Conservation (phyloP, 92 coral and sea anemone genomes). For the Micromussa lordhowensis region DNA sequence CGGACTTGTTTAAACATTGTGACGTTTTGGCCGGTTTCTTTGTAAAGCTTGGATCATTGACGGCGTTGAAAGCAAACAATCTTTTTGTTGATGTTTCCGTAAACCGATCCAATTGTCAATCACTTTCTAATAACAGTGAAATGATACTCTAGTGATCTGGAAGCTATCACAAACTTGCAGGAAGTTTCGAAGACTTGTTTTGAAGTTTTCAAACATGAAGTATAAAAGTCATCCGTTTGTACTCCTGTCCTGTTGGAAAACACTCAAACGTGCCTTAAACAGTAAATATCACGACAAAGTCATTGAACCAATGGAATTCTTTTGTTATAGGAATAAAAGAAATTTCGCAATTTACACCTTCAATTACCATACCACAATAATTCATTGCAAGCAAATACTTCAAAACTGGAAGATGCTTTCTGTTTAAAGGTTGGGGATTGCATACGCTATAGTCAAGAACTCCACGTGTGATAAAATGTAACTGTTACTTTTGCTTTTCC, state of each 20-base stretch:
- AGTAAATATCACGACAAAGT: neutral
- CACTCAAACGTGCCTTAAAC: constrained; percentile 17
- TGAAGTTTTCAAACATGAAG: neutral
- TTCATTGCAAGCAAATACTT: constrained; percentile 20
- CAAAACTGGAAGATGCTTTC: constrained; percentile 6
- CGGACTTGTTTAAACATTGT: constrained; percentile 51
- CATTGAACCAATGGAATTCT: constrained; percentile 34
- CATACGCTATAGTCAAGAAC: neutral
- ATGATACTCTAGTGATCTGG: neutral
- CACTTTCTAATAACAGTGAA: constrained; percentile 1
- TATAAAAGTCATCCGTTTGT: neutral
- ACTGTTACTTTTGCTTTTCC: neutral
- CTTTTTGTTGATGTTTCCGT: constrained; percentile 20
- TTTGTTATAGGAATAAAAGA: constrained; percentile 25
- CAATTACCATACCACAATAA: constrained; percentile 22
- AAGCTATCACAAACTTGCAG: neutral
- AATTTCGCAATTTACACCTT: constrained; percentile 29
- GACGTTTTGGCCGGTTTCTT: constrained; percentile 7
- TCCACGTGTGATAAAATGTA: neutral
- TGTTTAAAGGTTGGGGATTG: neutral
- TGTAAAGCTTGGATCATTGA: constrained; percentile 10
- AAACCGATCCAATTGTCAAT: constrained; percentile 25
- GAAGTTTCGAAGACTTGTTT: neutral
- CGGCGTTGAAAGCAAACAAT: constrained; percentile 28
- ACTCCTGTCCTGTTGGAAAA: neutral